Percentiles rank a stretch among this genome's conserved stretches.
Evolutionary conservation across 2,113 vertebrate genomes (phyloP).

Genomic region (Pelecanus crispus): DNA sequence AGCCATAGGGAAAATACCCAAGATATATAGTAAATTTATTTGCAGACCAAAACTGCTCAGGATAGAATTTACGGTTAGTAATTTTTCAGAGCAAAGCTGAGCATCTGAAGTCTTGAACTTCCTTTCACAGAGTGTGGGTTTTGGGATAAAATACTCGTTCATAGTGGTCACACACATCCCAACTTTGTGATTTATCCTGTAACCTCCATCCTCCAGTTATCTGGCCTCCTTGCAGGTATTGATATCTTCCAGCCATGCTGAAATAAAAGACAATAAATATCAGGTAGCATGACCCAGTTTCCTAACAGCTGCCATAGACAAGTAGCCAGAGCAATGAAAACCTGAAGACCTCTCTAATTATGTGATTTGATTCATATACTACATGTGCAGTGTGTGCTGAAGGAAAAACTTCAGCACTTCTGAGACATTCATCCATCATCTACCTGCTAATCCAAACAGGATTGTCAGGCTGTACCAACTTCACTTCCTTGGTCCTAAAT

Average conservation of each 20-base stretch:
- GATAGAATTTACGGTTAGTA: background rate
- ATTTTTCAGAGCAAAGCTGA: background rate
- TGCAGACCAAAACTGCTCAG: background rate
- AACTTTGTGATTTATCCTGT: background rate
- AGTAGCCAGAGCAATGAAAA: background rate
- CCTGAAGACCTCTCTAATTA: background rate
- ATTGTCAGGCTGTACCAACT: background rate
- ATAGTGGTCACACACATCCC: too few relatives aligned
- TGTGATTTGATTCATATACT: background rate
- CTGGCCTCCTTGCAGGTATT: background rate
- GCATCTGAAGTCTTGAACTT: background rate
- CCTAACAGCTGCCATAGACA: background rate
- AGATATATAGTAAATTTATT: background rate
- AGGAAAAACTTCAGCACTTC: background rate
- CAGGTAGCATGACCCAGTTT: background rate
- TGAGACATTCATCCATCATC: background rate
- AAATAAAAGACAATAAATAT: background rate
- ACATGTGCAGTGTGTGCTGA: background rate
- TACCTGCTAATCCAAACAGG: background rate
- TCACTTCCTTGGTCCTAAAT: background rate
- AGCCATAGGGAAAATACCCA: background rate
- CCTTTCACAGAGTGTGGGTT: background rate
- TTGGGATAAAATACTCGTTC: background rate
- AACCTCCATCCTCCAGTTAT: background rate
- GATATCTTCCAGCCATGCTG: background rate